Evolutionary conservation across 1,140 invertebrate species (phyloP).

Genomic region (Philopotamus ludificatus): DNA sequence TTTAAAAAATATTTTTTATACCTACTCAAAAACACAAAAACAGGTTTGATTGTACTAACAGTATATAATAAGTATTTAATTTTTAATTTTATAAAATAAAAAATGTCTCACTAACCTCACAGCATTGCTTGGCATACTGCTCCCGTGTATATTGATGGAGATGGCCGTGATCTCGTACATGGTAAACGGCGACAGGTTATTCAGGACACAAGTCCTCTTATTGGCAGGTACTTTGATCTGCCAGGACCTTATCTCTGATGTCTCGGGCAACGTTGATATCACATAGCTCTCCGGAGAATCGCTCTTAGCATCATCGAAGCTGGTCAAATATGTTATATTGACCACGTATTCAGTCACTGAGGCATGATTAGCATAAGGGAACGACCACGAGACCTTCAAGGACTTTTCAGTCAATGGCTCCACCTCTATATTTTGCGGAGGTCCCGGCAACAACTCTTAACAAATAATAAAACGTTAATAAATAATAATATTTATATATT

Average conservation of each 20-base stretch:
- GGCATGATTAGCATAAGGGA: slow-evolving; percentile 62
- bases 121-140: slow-evolving; percentile 69
- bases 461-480: slow-evolving; percentile 4
- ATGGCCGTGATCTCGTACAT: slow-evolving; percentile 79
- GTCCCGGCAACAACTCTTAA: slow-evolving; percentile 70
- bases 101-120: slow-evolving; percentile 49
- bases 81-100: too few species aligned
- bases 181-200: slow-evolving; percentile 66
- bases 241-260: slow-evolving; percentile 41
- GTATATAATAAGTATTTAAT: too few species aligned
- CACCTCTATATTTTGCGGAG: slow-evolving; percentile 67
- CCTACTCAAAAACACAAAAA: background rate
- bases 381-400: slow-evolving; percentile 67
- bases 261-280: slow-evolving; percentile 19
- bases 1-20: too few species aligned
- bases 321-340: slow-evolving; percentile 68
- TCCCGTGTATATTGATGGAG: slow-evolving; percentile 70
- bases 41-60: background rate
- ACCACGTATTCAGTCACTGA: slow-evolving; percentile 67
- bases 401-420: slow-evolving; percentile 68
- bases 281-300: slow-evolving; percentile 52
- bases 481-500: slow-evolving; percentile 1
- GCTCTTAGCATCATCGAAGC: slow-evolving; percentile 61
- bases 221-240: slow-evolving; percentile 56
- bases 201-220: slow-evolving; percentile 59